These are phyloP conservation scores for Aethes cnicana DNA, from an alignment of 2,888 invertebrate genomes.

Conservation along the genomic window DNA sequence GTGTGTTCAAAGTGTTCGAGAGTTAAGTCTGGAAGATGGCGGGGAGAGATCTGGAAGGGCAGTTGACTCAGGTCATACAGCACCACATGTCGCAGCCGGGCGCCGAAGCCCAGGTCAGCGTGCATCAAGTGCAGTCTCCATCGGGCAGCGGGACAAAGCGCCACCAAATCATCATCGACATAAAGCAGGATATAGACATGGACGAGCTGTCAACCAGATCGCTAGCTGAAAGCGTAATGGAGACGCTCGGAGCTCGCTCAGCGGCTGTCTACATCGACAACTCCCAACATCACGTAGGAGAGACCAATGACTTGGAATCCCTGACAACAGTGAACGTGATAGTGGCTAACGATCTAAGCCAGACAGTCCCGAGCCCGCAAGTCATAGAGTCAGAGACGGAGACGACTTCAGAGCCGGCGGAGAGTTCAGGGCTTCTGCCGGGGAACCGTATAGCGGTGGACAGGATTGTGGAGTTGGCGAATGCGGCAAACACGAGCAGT, in stretches of 20 bases:
- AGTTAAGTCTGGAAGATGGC: constrained; percentile 62
- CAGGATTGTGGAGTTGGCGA: constrained; percentile 67
- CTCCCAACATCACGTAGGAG: constrained; percentile 49
- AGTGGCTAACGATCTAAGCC: constrained; percentile 68
- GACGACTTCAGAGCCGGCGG: constrained; percentile 45
- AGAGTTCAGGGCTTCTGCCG: constrained; percentile 53
- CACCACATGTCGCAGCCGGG: constrained; percentile 69
- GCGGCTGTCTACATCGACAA: constrained; percentile 78
- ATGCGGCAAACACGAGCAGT: constrained; percentile 45
- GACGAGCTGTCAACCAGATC: constrained; percentile 74
- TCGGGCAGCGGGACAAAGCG: constrained; percentile 68
- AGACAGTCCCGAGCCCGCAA: constrained; percentile 54
- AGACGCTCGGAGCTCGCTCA: constrained; percentile 72
- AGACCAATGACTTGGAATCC: constrained; percentile 68
- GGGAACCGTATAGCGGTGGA: constrained; percentile 70
- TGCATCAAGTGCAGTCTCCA: constrained; percentile 70
- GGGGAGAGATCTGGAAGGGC: constrained; percentile 66
- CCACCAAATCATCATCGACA: constrained; percentile 78
- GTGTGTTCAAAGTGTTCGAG: constrained; percentile 41
- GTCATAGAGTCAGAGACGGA: constrained; percentile 51
- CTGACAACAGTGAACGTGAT: constrained; percentile 77
- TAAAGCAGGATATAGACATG: constrained; percentile 77
- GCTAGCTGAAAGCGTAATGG: constrained; percentile 78
- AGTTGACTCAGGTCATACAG: constrained; percentile 71
- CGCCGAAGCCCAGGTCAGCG: constrained; percentile 73